Evolutionary conservation across 2,888 invertebrate species (phyloP), one percentile per base, ranked within the genome.

Genomic region (Acanthosepion pharaonis): DNA sequence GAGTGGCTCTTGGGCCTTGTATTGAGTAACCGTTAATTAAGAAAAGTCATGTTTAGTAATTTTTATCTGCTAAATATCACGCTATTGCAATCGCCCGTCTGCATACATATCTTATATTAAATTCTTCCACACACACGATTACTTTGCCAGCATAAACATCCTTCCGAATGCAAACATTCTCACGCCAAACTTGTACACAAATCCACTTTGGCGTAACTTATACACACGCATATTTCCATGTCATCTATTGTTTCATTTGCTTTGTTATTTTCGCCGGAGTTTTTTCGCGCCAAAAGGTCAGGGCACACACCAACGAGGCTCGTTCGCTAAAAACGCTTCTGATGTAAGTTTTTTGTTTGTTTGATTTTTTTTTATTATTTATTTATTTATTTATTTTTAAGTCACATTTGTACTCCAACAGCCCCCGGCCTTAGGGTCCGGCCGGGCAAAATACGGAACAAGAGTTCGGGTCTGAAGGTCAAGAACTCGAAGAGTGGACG

Each of bases 201-300:
- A 78, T n/a, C 78, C 78, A 78, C 78, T 78, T 78, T 0, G 33
- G n/a, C 78, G 78, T 33, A 78, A 33, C 33, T 78, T n/a, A n/a
- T 78, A 78, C n/a, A 33, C 78, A 78, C 78, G 78, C 78, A 78
- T 78, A 78, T 78, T 78, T 78, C 78, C 78, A 78, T 78, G 78
- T 78, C n/a, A 15, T 33, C 11, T n/a, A 33, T n/a, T 59, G 20
- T 59, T 59, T 20, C 5, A 9, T n/a, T n/a, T n/a, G 78, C 23
- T 78, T 78, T 78, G 78, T 78, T 78, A 78, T 78, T 78, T 78
- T 78, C 18, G 78, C 78, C 11, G 11, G n/a, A 11, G 11, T 6
- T 33, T 64, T 78, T 33, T 78, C 78, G 78, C 78, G 78, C 78
- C 78, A 78, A 15, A 78, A 78, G 78, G 78, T 78, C 78, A 78